These are phyloP conservation scores for Callionymus lyra DNA, from an alignment of 2,113 vertebrate species.

Conservation along the genomic window DNA sequence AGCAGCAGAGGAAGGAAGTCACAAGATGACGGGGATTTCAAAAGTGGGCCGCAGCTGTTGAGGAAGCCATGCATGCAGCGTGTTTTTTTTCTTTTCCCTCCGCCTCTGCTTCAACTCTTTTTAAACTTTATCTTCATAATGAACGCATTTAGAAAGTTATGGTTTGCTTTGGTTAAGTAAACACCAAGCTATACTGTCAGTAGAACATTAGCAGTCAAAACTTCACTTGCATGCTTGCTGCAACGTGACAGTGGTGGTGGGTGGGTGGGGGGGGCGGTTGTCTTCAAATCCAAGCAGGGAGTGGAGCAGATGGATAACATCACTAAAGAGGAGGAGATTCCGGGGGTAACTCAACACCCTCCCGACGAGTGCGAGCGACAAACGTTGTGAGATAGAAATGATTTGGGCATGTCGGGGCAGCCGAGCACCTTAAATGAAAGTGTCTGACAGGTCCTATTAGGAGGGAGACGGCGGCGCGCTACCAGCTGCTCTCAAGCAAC, in stretches of 20 bases:
- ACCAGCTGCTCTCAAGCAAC: slow-evolving; percentile 18
- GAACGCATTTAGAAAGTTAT: too few relatives aligned
- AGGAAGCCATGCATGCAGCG: slow-evolving; percentile 58
- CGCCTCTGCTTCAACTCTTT: slow-evolving; percentile 19
- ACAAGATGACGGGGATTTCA: slow-evolving; percentile 69
- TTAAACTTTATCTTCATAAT: too few relatives aligned
- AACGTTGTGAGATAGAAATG: slow-evolving; percentile 39
- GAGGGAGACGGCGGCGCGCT: slow-evolving; percentile 2
- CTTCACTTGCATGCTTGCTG: slow-evolving; percentile 29
- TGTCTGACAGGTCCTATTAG: not conserved
- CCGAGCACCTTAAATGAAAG: slow-evolving; percentile 19
- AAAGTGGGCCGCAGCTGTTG: slow-evolving; percentile 67
- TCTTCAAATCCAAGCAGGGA: slow-evolving; percentile 37
- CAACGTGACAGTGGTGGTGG: slow-evolving; percentile 50
- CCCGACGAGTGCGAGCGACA: slow-evolving; percentile 40
- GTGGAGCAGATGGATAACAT: slow-evolving; percentile 28
- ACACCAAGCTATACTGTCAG: too few relatives aligned
- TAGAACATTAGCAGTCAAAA: slow-evolving; percentile 21
- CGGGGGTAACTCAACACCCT: slow-evolving; percentile 41
- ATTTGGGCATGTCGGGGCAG: slow-evolving; percentile 43
- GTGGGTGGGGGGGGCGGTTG: slow-evolving; percentile 38
- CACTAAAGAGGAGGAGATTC: slow-evolving; percentile 35
- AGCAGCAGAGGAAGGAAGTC: slow-evolving; percentile 70
- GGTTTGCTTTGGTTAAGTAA: too few relatives aligned
- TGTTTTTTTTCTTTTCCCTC: slow-evolving; percentile 49